phyloP scores from a whole-genome alignment of 2,888 invertebrate species.

The Drosophila robusta region DNA sequence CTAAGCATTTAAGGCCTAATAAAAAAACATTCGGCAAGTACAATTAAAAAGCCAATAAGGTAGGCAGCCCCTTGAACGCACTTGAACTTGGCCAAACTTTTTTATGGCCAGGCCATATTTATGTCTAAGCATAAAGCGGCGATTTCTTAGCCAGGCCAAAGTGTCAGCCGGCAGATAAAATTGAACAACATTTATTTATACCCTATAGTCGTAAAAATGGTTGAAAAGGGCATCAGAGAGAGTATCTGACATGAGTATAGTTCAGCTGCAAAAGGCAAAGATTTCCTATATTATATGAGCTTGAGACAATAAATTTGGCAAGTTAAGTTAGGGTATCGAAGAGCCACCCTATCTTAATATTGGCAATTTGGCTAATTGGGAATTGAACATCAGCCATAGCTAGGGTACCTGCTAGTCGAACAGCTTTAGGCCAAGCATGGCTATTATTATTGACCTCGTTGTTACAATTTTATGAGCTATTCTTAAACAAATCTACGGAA shows the following conservation, averaged over 20 bases:
- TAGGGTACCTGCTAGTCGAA: slow-evolving; percentile 8
- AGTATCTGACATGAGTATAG: too few relatives aligned
- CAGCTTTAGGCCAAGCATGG: not conserved
- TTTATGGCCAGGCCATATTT: slow-evolving; percentile 69
- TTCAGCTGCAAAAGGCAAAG: not conserved
- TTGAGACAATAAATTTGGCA: not conserved
- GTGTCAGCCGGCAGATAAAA: slow-evolving; percentile 31
- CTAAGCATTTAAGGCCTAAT: slow-evolving; percentile 62
- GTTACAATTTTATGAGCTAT: slow-evolving; percentile 56
- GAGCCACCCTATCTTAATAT: too few relatives aligned
- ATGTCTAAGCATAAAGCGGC: slow-evolving; percentile 52
- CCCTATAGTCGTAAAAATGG: slow-evolving; percentile 4
- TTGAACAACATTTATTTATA: slow-evolving; percentile 13
- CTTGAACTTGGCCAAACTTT: slow-evolving; percentile 55
- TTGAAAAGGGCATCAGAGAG: not conserved
- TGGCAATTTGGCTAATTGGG: too few relatives aligned
- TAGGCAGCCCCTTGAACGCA: slow-evolving; percentile 42
- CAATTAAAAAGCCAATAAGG: slow-evolving; percentile 75
- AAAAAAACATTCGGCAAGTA: slow-evolving; percentile 66
- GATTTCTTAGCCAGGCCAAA: slow-evolving; percentile 21
- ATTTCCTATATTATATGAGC: not conserved
- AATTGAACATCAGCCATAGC: too few relatives aligned
- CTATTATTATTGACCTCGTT: slow-evolving; percentile 40
- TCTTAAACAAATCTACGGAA: slow-evolving; percentile 64
- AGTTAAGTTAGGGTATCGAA: too few relatives aligned